Base-by-base conservation (phyloP, 1,140 invertebrate genomes). In the Cryptotermes secundus region DNA sequence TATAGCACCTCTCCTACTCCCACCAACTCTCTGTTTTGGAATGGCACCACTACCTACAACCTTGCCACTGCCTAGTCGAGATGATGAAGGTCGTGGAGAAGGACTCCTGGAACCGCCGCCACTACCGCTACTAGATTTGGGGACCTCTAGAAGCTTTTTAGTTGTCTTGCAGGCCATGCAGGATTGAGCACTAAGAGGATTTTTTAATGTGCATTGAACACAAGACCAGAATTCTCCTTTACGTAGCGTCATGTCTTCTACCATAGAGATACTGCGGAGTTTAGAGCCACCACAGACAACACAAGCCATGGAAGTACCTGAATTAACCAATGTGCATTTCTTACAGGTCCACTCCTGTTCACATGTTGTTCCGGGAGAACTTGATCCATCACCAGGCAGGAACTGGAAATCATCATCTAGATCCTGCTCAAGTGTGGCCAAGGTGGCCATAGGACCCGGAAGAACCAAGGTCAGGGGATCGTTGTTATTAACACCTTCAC, bases 271-370 rank as follows among this genome's bases (percentile, higher is more conserved):
- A 85, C 94, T 95, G 84, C 93, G 92, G 9, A 95, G 90, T 87
- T 95, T 94, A 0, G 95, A 96, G 26, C 95, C 96, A 35, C 96
- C 95, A 89, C 96, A 97, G 0, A 95, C 96, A 14, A 94, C 93
- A 88, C 97, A 97, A 0, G 93, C 94, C 83, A 93, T 91, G 14
- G 93, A 92, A 34, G 91, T 90, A 1, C 91, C 91, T 34, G 93
- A 92, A 90, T 97, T 97, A 6, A 97, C 92, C 80, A 97, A 90
- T 2, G 96, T 97, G 88, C 96, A 97, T 87, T 96, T 96, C 86
- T 94, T 94, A 88, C 97, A 97, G 10, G 95, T 95, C 96, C 97
- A 98, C 31, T 93, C 92, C 72, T 92, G 89, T 85, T 84, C 65
- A 31, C 59, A 31, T 0, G 26, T 72, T 72, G 85, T 49, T 59